These are phyloP conservation scores for Ormyrus pomaceus DNA, from an alignment of 2,888 invertebrate species.

Conservation along the genomic window DNA sequence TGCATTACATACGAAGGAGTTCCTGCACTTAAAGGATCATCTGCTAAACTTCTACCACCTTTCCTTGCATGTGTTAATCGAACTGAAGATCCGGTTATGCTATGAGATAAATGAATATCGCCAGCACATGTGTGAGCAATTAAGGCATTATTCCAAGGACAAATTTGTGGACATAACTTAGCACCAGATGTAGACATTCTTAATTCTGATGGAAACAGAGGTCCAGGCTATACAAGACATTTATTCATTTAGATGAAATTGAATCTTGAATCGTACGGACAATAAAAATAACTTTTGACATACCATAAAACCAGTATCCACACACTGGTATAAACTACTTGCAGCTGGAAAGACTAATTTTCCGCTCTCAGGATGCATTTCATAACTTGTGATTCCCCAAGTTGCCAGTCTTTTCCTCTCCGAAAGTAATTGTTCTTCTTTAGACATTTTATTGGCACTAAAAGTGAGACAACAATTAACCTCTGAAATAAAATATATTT, in stretches of 20 bases:
- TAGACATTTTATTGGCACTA: conserved; percentile 82
- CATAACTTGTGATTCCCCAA: conserved; percentile 96
- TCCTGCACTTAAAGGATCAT: conserved; percentile 93
- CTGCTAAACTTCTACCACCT: conserved; percentile 82
- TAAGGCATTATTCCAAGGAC: conserved; percentile 87
- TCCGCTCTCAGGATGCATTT: conserved; percentile 88
- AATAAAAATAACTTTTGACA: conserved; percentile 59
- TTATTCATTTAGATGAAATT: no score
- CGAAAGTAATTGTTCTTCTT: conserved; percentile 93
- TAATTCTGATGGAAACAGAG: conserved; percentile 83
- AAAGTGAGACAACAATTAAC: conserved; percentile 69
- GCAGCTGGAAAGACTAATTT: conserved; percentile 94
- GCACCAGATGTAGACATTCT: conserved; percentile 82
- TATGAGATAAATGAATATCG: conserved; percentile 92
- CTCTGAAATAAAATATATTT: conserved; percentile 26
- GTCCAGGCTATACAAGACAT: conserved; percentile 76
- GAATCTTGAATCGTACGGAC: no score
- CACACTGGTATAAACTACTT: conserved; percentile 91
- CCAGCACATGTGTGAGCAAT: conserved; percentile 93
- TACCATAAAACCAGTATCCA: conserved; percentile 84
- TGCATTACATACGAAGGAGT: conserved; percentile 99
- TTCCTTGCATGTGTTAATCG: conserved; percentile 84
- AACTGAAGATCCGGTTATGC: conserved; percentile 82
- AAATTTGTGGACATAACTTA: conserved; percentile 88
- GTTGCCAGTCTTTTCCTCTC: conserved; percentile 94